Percentiles rank a stretch among this genome's conserved stretches.
phyloP scores from a whole-genome alignment of 2,113 vertebrate species.

The Tetrax tetrax region DNA sequence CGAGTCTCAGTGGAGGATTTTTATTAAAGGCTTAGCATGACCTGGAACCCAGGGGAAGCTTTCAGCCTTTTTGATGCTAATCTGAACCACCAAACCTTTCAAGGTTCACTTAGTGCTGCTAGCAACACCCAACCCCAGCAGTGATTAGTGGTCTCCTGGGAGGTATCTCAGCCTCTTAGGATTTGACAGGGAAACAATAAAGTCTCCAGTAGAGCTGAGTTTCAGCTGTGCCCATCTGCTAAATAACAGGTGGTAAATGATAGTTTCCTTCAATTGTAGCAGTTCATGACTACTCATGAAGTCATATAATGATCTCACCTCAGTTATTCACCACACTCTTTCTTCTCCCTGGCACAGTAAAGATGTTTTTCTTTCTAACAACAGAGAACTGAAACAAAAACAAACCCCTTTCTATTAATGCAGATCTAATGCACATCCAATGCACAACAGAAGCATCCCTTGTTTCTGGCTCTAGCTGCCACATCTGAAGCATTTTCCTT shows the following conservation, averaged over 20 bases:
- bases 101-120: not conserved
- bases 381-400: not conserved
- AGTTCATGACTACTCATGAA: conserved; percentile 5
- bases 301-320: conserved; percentile 49
- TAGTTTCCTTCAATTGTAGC: conserved; percentile 56
- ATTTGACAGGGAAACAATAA: conserved; percentile 48
- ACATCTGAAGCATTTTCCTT: not conserved
- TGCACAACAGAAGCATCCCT: not conserved
- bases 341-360: not conserved
- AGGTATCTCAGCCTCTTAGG: conserved; percentile 21
- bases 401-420: conserved; percentile 1
- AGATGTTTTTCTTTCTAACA: conserved; percentile 36
- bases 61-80: conserved; percentile 17
- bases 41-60: conserved; percentile 31
- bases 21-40: conserved; percentile 2
- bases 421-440: not conserved
- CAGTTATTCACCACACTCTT: conserved; percentile 13
- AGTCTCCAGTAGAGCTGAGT: not conserved
- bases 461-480: not conserved
- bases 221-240: conserved; percentile 47
- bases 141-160: conserved; percentile 41
- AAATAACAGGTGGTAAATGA: conserved; percentile 33
- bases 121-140: conserved; percentile 37
- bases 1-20: not conserved
- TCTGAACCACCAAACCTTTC: conserved; percentile 29